Evolutionary conservation across 2,113 vertebrate genomes (phyloP).

Genomic region (Cercopithecus mona): DNA sequence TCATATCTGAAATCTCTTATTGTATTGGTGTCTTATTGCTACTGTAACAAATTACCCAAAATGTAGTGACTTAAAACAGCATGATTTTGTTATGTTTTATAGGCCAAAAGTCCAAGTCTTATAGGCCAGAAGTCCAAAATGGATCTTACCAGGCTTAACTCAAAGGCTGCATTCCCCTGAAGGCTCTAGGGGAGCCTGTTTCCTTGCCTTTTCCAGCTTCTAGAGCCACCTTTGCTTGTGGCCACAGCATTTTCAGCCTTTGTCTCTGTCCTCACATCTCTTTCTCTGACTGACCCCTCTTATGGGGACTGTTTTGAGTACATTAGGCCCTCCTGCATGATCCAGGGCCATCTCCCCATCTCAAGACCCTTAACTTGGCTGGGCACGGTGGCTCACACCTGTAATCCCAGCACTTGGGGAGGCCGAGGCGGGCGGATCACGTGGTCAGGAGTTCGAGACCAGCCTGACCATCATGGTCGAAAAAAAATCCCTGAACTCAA

Average conservation of each 20-base stretch:
- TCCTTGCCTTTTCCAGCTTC: neutral
- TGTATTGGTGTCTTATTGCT: neutral
- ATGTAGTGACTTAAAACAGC: neutral
- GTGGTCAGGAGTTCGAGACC: too few species aligned
- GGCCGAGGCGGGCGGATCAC: accelerated
- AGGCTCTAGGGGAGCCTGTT: neutral
- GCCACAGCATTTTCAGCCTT: neutral
- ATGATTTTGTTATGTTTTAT: neutral
- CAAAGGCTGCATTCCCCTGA: neutral
- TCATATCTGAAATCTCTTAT: neutral
- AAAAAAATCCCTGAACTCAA: too few species aligned
- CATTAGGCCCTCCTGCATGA: neutral
- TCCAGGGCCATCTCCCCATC: neutral
- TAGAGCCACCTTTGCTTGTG: neutral
- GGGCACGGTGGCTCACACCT: too few species aligned
- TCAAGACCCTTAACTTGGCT: neutral
- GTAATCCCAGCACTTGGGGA: too few species aligned
- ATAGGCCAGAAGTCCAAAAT: neutral
- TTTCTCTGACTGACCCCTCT: neutral
- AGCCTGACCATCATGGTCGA: accelerated
- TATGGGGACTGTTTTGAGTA: neutral
- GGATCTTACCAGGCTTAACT: neutral
- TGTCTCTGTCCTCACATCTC: neutral
- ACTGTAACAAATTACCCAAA: neutral
- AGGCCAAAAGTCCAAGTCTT: neutral